Percentiles rank a stretch among this genome's conserved stretches.
Conservation (phyloP, 1,140 invertebrate species). For the Pseudomyrmex cubaensis region DNA sequence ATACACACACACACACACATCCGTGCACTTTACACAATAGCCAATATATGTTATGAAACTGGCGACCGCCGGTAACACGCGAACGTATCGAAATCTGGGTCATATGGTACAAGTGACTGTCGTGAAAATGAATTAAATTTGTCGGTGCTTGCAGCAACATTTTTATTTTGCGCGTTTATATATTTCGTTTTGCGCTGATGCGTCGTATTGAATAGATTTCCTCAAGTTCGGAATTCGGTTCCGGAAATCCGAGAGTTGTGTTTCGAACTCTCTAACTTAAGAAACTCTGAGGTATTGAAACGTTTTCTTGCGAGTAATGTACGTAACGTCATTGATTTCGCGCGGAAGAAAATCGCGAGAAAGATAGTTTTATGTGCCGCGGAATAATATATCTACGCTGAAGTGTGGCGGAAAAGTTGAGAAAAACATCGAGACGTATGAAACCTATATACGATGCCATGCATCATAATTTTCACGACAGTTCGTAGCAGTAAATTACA, state of each 20-base stretch:
- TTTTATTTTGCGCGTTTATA: conserved; percentile 32
- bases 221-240: no score
- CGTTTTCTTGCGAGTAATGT: no score
- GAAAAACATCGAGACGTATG: conserved; percentile 47
- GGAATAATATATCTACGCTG: conserved; percentile 51
- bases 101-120: conserved; percentile 9
- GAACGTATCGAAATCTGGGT: conserved; percentile 42
- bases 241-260: no score
- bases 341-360: not conserved
- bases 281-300: no score
- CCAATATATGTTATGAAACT: conserved; percentile 58
- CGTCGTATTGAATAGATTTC: no score
- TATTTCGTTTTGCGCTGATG: not conserved
- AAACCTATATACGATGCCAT: conserved; percentile 34
- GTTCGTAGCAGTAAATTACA: conserved; percentile 49
- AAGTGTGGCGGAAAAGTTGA: conserved; percentile 51
- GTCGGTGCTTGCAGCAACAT: not conserved
- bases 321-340: conserved; percentile 19
- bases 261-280: no score
- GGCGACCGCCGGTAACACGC: conserved; percentile 28
- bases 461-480: conserved; percentile 54
- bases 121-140: conserved; percentile 39
- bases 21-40: conserved; percentile 47
- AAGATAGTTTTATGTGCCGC: conserved; percentile 13
- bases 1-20: conserved; percentile 13